phyloP scores from a whole-genome alignment of 1,140 invertebrate species.

The Drosophila chauvacae region DNA sequence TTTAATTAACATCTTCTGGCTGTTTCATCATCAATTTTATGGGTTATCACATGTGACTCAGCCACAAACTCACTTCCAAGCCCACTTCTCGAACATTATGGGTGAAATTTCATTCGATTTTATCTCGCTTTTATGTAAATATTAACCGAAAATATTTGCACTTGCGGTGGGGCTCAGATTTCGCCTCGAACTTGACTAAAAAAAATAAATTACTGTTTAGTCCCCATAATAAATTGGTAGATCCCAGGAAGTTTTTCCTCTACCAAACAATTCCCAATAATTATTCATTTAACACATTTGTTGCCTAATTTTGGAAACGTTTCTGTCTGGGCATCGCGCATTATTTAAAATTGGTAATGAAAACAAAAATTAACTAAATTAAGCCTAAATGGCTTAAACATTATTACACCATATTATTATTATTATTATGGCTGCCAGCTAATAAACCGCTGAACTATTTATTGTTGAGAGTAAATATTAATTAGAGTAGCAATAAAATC shows the following conservation, averaged over 20 bases:
- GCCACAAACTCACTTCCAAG: constrained; percentile 34
- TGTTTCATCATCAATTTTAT: constrained; percentile 34
- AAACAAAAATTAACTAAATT: constrained; percentile 34
- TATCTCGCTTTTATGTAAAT: constrained; percentile 40
- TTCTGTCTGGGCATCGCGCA: constrained; percentile 25
- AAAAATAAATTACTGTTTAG: constrained; percentile 12
- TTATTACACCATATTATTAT: constrained; percentile 20
- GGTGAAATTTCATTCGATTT: constrained; percentile 47
- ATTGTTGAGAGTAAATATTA: constrained; percentile 18
- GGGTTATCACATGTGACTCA: constrained; percentile 48
- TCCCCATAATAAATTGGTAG: constrained; percentile 12
- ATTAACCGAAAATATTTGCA: constrained; percentile 54
- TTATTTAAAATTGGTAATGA: constrained; percentile 23
- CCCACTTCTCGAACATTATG: constrained; percentile 25
- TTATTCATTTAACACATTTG: constrained; percentile 38
- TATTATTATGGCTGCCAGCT: constrained; percentile 5
- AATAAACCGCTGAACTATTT: constrained; percentile 26
- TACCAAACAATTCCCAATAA: constrained; percentile 6
- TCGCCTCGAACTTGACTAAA: constrained; percentile 33
- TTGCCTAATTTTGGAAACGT: constrained; percentile 19
- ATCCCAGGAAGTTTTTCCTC: constrained; percentile 1
- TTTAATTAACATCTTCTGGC: constrained; percentile 68
- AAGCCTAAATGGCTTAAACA: constrained; percentile 21
- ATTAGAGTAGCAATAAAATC: constrained; percentile 34
- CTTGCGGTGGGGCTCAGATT: constrained; percentile 46